These are phyloP conservation scores for Philopotamus ludificatus DNA, from an alignment of 1,140 invertebrate species.

Conservation along the genomic window DNA sequence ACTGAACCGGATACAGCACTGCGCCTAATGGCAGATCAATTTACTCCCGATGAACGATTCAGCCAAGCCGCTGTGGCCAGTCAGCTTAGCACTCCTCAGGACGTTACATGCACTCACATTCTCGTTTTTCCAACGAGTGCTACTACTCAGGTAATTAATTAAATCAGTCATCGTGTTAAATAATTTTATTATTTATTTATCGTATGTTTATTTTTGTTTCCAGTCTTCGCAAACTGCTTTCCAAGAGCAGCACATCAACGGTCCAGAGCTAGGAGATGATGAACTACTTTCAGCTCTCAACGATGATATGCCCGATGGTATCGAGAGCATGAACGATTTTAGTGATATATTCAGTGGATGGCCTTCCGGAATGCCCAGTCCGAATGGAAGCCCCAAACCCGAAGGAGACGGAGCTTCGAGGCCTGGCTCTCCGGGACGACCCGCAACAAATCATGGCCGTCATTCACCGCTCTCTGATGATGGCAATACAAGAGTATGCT, in stretches of 20 bases:
- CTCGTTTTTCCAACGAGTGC: constrained; percentile 98
- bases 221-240: constrained; percentile 85
- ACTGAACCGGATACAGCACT: constrained; percentile 93
- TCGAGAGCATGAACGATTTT: constrained; percentile 71
- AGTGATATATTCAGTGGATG: constrained; percentile 67
- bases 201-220: constrained; percentile 40
- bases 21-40: constrained; percentile 92
- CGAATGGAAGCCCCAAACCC: constrained; percentile 58
- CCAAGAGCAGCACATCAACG: constrained; percentile 76
- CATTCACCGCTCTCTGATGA: constrained; percentile 56
- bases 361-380: constrained; percentile 50
- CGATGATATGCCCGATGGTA: constrained; percentile 72
- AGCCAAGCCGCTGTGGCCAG: constrained; percentile 81
- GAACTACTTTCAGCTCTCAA: constrained; percentile 70
- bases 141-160: constrained; percentile 79
- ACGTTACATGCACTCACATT: constrained; percentile 96
- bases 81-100: constrained; percentile 85
- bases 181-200: constrained; percentile 36
- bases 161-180: constrained; percentile 17
- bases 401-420: constrained; percentile 44
- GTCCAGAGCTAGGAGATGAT: constrained; percentile 73
- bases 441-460: constrained; percentile 52
- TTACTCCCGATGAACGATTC: constrained; percentile 88
- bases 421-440: constrained; percentile 44
- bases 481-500: constrained; percentile 60